Evolutionary conservation across 2,888 invertebrate species (phyloP).

Genomic region (Parthenolecanium corni): DNA sequence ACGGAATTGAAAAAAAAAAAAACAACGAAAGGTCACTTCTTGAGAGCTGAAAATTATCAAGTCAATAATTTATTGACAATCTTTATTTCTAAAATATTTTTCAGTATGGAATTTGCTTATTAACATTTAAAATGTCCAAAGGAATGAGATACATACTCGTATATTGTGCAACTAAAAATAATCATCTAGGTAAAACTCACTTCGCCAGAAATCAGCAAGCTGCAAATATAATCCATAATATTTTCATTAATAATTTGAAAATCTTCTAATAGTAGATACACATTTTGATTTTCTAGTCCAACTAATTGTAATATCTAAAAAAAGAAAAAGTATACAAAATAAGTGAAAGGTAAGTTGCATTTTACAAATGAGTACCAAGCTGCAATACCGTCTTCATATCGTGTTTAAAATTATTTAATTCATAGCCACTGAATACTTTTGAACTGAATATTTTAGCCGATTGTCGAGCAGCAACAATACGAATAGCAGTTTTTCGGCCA

Average conservation of each 20-base stretch:
- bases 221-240: conserved; percentile 63
- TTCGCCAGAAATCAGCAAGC: conserved; percentile 68
- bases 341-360: too few species aligned
- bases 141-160: too few species aligned
- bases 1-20: too few species aligned
- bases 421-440: conserved; percentile 47
- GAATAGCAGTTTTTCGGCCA: conserved; percentile 67
- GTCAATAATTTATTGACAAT: too few species aligned
- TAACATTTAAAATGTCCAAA: too few species aligned
- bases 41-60: too few species aligned
- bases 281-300: conserved; percentile 67
- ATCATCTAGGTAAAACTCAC: too few species aligned
- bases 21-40: too few species aligned
- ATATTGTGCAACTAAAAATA: too few species aligned
- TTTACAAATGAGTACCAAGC: background rate
- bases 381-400: conserved; percentile 61
- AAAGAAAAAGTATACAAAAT: background rate
- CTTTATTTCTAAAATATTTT: too few species aligned
- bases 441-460: conserved; percentile 48
- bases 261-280: conserved; percentile 70
- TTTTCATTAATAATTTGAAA: conserved; percentile 56
- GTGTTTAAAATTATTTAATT: conserved; percentile 55
- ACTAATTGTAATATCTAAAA: conserved; percentile 58
- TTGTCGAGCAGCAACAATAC: conserved; percentile 58
- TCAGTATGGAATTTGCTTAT: background rate